These are phyloP conservation scores for Patiria miniata DNA, from an alignment of 35 echinoderm and acorn worm species.

Conservation along the genomic window DNA sequence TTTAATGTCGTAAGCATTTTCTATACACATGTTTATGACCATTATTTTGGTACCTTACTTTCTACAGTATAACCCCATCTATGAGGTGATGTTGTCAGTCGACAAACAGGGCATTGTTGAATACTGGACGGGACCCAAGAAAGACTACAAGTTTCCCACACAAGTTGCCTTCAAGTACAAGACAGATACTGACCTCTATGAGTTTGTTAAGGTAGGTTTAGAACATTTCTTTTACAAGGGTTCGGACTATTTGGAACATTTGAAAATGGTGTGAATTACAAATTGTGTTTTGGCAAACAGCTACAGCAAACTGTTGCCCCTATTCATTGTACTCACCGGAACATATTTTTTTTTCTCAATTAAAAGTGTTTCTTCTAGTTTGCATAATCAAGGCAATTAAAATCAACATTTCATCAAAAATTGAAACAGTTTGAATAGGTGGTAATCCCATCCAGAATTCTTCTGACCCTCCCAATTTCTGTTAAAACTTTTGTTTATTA, in stretches of 20 bases:
- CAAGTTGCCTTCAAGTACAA: constrained; percentile 81
- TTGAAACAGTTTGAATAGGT: too few relatives aligned
- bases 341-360: too few relatives aligned
- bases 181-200: constrained; percentile 96
- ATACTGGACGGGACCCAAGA: constrained; percentile 95
- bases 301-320: background rate
- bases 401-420: too few relatives aligned
- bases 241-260: background rate
- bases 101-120: constrained; percentile 89
- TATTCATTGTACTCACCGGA: background rate
- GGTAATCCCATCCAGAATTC: too few relatives aligned
- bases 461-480: too few relatives aligned
- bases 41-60: constrained; percentile 31
- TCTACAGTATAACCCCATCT: constrained; percentile 88
- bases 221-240: background rate
- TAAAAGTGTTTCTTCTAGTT: too few relatives aligned
- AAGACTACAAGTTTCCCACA: constrained; percentile 74
- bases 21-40: background rate
- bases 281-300: background rate
- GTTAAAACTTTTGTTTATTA: too few relatives aligned
- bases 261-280: background rate
- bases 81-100: constrained; percentile 78
- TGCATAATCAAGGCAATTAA: too few relatives aligned
- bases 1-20: too few relatives aligned
- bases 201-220: constrained; percentile 92